Conservation (phyloP, 2,113 vertebrate genomes). For the Microtus pennsylvanicus region DNA sequence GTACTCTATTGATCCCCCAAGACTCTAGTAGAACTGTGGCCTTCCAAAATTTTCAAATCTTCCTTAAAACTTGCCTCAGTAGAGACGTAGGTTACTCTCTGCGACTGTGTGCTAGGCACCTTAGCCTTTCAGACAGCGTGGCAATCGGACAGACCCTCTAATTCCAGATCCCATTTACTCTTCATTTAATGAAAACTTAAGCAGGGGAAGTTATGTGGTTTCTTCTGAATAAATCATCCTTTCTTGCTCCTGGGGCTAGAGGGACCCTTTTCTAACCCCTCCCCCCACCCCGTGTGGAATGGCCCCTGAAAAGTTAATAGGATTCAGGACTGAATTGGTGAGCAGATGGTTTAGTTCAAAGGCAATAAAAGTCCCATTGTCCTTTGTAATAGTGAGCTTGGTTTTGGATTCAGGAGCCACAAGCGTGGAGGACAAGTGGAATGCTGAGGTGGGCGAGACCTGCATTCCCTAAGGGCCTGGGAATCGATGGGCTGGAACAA, state of each 20-base stretch:
- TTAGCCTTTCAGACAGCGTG: constrained; percentile 69
- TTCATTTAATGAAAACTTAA: constrained; percentile 66
- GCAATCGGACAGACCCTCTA: constrained; percentile 42
- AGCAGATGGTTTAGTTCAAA: constrained; percentile 37
- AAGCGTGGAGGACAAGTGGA: not conserved
- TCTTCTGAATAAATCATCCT: constrained; percentile 54
- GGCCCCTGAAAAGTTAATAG: constrained; percentile 63
- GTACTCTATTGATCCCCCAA: not conserved
- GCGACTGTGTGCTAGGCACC: constrained; percentile 47
- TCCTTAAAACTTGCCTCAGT: constrained; percentile 45
- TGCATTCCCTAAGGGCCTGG: not conserved
- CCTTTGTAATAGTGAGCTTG: constrained; percentile 6
- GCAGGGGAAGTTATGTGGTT: constrained; percentile 50
- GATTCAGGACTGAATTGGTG: constrained; percentile 44
- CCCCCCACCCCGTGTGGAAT: not conserved
- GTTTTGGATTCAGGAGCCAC: not conserved
- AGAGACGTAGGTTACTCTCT: constrained; percentile 38
- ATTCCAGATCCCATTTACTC: constrained; percentile 52
- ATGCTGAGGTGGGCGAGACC: not conserved
- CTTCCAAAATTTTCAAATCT: constrained; percentile 26
- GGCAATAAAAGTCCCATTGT: constrained; percentile 52
- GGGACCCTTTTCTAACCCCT: constrained; percentile 24
- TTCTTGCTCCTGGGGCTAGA: constrained; percentile 55
- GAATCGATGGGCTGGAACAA: not conserved
- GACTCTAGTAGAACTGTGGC: not conserved